Evolutionary conservation across 2,797 vertebrate species (phyloP), one percentile per base, ranked within the genome.

Genomic region (Leucoraja ocellata): DNA sequence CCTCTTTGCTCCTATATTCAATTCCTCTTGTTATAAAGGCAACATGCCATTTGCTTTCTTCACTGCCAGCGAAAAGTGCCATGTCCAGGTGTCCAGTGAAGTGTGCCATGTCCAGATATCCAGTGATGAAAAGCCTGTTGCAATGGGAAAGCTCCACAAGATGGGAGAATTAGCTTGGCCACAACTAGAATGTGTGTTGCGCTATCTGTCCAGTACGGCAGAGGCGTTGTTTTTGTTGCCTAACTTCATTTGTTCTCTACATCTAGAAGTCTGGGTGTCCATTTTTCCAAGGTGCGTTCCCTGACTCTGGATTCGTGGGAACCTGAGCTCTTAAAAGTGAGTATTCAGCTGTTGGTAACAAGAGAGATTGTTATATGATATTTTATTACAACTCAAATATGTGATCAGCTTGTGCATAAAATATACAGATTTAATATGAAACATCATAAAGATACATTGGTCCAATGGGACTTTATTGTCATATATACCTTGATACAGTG

Each of bases 231-330:
- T 28, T 74, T 65, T 91, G 36, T 92, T 54, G 25, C 54, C 28
- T 73, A 54, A 32, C 1, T 93, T 61, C 88, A 25, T 93, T 77
- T 5, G 39, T 91, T 79, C 54, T 93, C 65, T 46, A 32, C 94
- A 54, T 94, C 91, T 95, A 99, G 99, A 97, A 99, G 99, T 96
- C 97, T 99, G 94, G 99, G 99, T 88, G 99, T 99, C 92, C 98
- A 99, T 95, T 99, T 99, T 95, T 99, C 99, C 23, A 99, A 99
- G 96, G 99, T 99, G 93, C 97, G 99, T 32, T 99, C 99, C 95
- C 96, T 99, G 96, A 99, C 99, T 0, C 95, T 99, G 95, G 99
- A 99, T 94, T 97, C 97, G 0, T 99, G 99, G 99, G 99, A 99
- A 94, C 99, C 98, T 93, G 99, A 99, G 95, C 97, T 99, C 93